A percentile compares a stretch with the other conserved stretches of the same genome.
phyloP scores from a whole-genome alignment of 2,113 vertebrate species.

The Rafetus swinhoei region DNA sequence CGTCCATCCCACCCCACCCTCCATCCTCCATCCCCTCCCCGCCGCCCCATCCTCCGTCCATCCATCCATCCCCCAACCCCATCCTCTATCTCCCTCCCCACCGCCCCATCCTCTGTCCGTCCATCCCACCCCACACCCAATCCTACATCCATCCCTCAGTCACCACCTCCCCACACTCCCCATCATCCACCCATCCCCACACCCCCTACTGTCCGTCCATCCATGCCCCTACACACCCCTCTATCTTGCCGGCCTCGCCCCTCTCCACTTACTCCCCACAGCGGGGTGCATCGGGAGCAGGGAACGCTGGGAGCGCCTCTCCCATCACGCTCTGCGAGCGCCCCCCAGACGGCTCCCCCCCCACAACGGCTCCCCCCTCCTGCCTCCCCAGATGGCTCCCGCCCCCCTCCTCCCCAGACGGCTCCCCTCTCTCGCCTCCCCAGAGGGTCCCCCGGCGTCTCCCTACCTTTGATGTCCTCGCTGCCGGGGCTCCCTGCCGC shows the following conservation, averaged over 20 bases:
- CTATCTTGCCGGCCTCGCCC: background rate
- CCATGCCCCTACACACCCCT: background rate
- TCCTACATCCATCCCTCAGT: background rate
- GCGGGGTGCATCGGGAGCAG: no score
- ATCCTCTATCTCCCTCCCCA: fast-evolving
- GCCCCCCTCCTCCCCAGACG: background rate
- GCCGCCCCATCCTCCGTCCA: background rate
- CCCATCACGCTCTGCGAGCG: background rate
- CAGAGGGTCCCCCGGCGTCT: background rate
- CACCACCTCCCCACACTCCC: background rate
- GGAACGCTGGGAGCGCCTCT: no score
- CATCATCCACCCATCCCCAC: no score
- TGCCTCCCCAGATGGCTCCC: background rate
- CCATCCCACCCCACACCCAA: background rate
- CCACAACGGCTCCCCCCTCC: no score
- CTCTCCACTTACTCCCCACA: no score
- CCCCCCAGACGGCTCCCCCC: background rate
- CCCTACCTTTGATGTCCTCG: conserved; percentile 79
- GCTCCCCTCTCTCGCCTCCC: background rate
- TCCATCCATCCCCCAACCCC: no score
- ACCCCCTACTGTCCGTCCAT: no score
- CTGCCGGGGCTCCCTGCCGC: conserved; percentile 43
- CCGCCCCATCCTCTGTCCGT: no score
- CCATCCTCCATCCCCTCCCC: background rate
- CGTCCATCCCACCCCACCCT: no score